A percentile compares a stretch with the other conserved stretches of the same genome.
These are phyloP conservation scores for Pollenia amentaria DNA, from an alignment of 2,888 invertebrate genomes.

Conservation along the genomic window DNA sequence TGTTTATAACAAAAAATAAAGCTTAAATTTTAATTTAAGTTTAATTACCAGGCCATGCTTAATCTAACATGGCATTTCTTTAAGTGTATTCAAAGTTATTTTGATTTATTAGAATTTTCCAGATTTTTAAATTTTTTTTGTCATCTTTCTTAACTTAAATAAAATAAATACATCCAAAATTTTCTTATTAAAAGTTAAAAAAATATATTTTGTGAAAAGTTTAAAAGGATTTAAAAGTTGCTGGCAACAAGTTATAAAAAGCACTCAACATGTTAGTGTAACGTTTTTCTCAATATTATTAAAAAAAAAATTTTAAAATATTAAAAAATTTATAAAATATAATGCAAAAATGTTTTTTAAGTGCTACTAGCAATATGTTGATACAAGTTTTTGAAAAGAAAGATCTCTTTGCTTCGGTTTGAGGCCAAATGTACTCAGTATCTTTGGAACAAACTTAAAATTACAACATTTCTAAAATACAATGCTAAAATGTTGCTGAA, in stretches of 20 bases:
- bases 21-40: slow-evolving; percentile 72
- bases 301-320: too few species aligned
- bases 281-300: too few species aligned
- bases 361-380: too few species aligned
- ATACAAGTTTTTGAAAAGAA: too few species aligned
- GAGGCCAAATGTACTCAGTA: too few species aligned
- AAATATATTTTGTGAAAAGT: slow-evolving; percentile 12
- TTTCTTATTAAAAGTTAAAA: slow-evolving; percentile 51
- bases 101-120: slow-evolving; percentile 66
- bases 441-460: too few species aligned
- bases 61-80: slow-evolving; percentile 65
- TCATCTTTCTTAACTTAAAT: slow-evolving; percentile 31
- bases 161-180: slow-evolving; percentile 62
- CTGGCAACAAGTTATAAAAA: not conserved
- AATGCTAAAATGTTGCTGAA: too few species aligned
- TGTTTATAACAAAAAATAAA: slow-evolving; percentile 75
- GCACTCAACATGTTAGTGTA: too few species aligned
- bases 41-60: slow-evolving; percentile 65
- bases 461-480: too few species aligned
- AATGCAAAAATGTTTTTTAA: too few species aligned
- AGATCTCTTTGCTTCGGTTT: too few species aligned
- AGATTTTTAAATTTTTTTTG: slow-evolving; percentile 24
- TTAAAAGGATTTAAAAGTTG: slow-evolving; percentile 29
- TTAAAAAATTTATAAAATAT: too few species aligned
- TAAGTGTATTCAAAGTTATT: slow-evolving; percentile 70